A percentile compares a stretch with the other conserved stretches of the same genome.
These are phyloP conservation scores for Cyprinella venusta DNA, from an alignment of 2,797 vertebrate species.

Conservation along the genomic window DNA sequence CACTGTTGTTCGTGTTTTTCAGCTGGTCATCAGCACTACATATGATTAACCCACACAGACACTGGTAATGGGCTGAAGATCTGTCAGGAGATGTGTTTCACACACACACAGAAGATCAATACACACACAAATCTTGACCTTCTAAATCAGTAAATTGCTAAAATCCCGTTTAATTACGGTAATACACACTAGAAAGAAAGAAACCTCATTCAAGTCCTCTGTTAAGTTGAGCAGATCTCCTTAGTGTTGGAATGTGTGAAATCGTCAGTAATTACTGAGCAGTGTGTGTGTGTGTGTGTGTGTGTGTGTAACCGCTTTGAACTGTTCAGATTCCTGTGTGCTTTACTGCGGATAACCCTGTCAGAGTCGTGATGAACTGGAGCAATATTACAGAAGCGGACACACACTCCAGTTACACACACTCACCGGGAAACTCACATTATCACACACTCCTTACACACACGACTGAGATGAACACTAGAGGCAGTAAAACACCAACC, in stretches of 20 bases:
- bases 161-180: neutral
- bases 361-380: neutral
- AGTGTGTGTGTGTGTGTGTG: neutral
- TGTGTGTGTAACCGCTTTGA: constrained; percentile 3
- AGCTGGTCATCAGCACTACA: constrained; percentile 33
- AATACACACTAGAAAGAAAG: neutral
- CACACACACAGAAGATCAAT: neutral
- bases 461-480: neutral
- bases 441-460: no score
- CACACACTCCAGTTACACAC: neutral
- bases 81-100: neutral
- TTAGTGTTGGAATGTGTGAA: constrained; percentile 33
- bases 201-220: neutral
- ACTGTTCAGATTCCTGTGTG: constrained; percentile 2
- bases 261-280: constrained; percentile 2
- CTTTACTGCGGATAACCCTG: neutral
- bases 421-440: neutral
- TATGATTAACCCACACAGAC: constrained; percentile 47
- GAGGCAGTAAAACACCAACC: neutral
- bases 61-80: neutral
- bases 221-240: neutral
- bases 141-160: neutral
- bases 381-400: neutral
- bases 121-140: neutral
- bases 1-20: constrained; percentile 1